Conservation (phyloP, 2,888 invertebrate species). For the Cryptus viduatorius region DNA sequence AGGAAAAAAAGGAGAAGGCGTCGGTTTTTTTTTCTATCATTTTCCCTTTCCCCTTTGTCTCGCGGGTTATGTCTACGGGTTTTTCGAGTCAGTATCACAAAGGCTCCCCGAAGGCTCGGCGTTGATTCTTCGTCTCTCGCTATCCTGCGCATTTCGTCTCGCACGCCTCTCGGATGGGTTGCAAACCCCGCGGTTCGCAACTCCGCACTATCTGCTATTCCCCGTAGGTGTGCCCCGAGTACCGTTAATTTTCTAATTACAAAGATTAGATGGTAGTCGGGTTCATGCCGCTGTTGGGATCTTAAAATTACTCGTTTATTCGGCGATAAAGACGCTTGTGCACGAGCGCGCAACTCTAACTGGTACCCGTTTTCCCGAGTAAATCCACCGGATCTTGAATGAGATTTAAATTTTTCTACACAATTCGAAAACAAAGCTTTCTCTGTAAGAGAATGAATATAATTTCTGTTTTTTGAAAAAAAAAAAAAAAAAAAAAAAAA, state of each 20-base stretch:
- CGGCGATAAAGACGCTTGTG: not conserved
- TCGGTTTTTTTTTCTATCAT: conserved; percentile 76
- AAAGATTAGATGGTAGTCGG: conserved; percentile 15
- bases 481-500: too few species aligned
- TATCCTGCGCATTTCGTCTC: not conserved
- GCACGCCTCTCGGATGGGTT: conserved; percentile 47
- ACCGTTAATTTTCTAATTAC: conserved; percentile 34
- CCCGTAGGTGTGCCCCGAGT: conserved; percentile 8
- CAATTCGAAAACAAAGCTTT: too few species aligned
- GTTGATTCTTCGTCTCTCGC: conserved; percentile 37
- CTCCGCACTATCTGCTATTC: not conserved
- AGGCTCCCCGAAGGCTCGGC: conserved; percentile 45
- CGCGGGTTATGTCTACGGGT: conserved; percentile 69
- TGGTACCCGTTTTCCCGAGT: too few species aligned
- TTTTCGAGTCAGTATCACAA: conserved; percentile 58
- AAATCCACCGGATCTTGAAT: too few species aligned
- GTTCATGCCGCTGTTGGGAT: not conserved
- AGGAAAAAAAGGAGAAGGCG: conserved; percentile 69
- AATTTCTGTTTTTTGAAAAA: too few species aligned
- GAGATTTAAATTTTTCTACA: too few species aligned
- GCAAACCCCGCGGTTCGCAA: conserved; percentile 61
- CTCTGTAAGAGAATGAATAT: too few species aligned
- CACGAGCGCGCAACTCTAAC: too few species aligned
- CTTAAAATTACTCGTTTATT: conserved; percentile 5
- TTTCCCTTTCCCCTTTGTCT: conserved; percentile 74